phyloP scores from a whole-genome alignment of 1,140 invertebrate genomes.

The Aphidius ervi region DNA sequence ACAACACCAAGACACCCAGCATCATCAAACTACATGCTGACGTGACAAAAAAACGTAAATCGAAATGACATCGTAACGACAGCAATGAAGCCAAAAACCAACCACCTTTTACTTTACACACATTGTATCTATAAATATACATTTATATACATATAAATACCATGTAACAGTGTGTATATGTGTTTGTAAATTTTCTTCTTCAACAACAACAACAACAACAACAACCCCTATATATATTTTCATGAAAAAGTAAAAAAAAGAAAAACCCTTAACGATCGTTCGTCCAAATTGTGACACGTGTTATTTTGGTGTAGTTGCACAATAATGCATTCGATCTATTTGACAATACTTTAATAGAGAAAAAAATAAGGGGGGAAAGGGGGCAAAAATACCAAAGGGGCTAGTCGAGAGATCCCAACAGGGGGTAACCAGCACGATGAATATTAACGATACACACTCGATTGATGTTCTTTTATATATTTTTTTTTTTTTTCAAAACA shows the following conservation, averaged over 20 bases:
- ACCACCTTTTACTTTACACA: constrained; percentile 1
- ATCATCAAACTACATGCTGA: no score
- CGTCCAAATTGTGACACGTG: constrained; percentile 3
- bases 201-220: no score
- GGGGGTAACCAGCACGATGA: not conserved
- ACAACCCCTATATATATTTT: no score
- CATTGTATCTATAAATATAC: no score
- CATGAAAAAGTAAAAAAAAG: constrained; percentile 1
- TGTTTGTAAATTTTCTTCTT: no score
- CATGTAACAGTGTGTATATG: no score
- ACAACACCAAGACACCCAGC: no score
- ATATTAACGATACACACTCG: constrained; percentile 7
- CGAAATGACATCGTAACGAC: no score
- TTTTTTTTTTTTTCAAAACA: not conserved
- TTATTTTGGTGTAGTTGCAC: constrained; percentile 11
- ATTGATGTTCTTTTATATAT: constrained; percentile 6
- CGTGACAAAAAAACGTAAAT: no score
- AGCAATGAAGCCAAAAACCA: constrained; percentile 5
- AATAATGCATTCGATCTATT: not conserved
- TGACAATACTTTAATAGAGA: not conserved
- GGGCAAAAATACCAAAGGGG: no score
- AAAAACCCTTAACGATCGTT: constrained; percentile 5
- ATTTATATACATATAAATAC: no score
- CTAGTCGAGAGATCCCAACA: not conserved
- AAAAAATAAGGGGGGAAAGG: not conserved